These are phyloP conservation scores for Squalus acanthias DNA, from an alignment of 2,797 vertebrate species.

Conservation along the genomic window DNA sequence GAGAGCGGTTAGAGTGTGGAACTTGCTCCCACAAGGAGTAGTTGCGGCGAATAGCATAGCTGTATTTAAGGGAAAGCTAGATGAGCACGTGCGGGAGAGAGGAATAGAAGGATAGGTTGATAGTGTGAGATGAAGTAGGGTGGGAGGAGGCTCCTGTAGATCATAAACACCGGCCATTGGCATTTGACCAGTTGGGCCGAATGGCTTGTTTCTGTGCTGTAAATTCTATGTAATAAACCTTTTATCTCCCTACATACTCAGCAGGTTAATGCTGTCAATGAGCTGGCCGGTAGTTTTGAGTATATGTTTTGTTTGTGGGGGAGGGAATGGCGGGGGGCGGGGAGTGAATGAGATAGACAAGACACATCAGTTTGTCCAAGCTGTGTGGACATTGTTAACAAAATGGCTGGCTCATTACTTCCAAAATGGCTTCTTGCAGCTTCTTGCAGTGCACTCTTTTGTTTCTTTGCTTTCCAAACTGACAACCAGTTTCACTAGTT, in stretches of 20 bases:
- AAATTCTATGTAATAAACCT: background rate
- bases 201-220: background rate
- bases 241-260: background rate
- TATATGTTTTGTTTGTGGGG: background rate
- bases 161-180: background rate
- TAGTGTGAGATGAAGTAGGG: background rate
- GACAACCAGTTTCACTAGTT: background rate
- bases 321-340: too few relatives aligned
- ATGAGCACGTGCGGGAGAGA: background rate
- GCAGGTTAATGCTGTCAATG: background rate
- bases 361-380: background rate
- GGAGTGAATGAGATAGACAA: background rate
- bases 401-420: background rate
- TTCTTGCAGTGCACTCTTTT: background rate
- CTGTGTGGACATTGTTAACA: background rate
- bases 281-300: background rate
- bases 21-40: background rate
- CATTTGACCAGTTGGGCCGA: background rate
- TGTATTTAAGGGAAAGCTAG: background rate
- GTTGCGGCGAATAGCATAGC: background rate
- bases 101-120: background rate
- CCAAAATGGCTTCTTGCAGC: background rate
- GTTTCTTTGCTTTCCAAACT: background rate
- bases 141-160: background rate
- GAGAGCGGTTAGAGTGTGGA: background rate